Conservation (phyloP, 1,140 invertebrate genomes). For the Drosophila nigromelanica region DNA sequence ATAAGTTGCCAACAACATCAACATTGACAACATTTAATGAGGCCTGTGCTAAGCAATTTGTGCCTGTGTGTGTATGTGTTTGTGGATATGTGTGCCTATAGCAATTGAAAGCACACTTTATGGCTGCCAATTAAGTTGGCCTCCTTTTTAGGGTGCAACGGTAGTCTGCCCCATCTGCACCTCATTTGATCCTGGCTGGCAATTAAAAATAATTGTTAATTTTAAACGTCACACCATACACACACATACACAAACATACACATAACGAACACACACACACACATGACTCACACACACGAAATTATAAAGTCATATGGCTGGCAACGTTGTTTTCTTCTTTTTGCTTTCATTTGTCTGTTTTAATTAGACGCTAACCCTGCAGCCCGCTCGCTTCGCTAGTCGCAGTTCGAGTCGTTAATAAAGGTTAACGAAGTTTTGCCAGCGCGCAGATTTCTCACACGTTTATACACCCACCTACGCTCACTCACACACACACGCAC, state of each 20-base stretch:
- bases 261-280: conserved; percentile 32
- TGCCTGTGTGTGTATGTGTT: conserved; percentile 11
- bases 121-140: conserved; percentile 60
- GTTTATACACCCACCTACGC: conserved; percentile 44
- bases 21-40: conserved; percentile 34
- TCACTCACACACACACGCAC: conserved; percentile 9
- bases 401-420: conserved; percentile 64
- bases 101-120: conserved; percentile 37
- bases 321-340: neutral
- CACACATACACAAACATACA: conserved; percentile 4
- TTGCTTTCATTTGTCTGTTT: conserved; percentile 59
- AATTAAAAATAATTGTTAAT: conserved; percentile 79
- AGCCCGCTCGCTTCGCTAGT: neutral
- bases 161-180: conserved; percentile 35
- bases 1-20: conserved; percentile 12
- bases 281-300: conserved; percentile 8
- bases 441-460: conserved; percentile 75
- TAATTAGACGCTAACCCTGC: conserved; percentile 64
- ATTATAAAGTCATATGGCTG: conserved; percentile 58
- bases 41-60: conserved; percentile 18
- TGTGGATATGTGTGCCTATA: conserved; percentile 1
- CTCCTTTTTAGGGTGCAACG: neutral
- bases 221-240: conserved; percentile 38
- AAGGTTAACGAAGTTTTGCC: conserved; percentile 78
- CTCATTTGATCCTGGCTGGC: conserved; percentile 55